Base-by-base conservation (phyloP, 2,113 vertebrate species). In the Zosterops lateralis region DNA sequence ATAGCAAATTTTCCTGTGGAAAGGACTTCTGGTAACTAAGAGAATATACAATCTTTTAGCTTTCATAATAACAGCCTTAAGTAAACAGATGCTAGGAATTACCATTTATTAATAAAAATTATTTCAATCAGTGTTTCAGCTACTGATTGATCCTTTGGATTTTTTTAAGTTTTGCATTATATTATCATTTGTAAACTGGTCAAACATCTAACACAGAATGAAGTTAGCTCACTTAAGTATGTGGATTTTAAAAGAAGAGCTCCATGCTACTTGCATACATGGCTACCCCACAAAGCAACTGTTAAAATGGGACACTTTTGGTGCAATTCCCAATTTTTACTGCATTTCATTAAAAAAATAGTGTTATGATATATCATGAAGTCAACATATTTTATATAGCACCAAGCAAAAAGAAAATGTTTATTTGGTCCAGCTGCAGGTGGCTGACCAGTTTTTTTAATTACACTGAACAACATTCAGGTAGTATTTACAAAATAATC, bases 301-400 rank as follows among this genome's bases (percentile, higher is more conserved):
- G 31, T 0, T 0, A n/a, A 84, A 82, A 3, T 14, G 10, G 12
- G 17, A 40, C 7, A 26, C 9, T 32, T 50, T 3, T 45, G 44
- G 17, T 17, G 8, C 10, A 29, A 31, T 32, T n/a, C 11, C 6
- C 17, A 36, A 29, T 7, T 70, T 73, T 11, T 16, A 65, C 20
- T 34, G 17, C 24, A 71, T 42, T 79, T 62, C 60, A 66, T 7
- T 29, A 4, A 10, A 54, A 81, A 89, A 72, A 36, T 1, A 3
- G 9, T 3, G 2, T 17, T 34, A 51, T 4, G 4, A 57, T 61
- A 40, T 10, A 57, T 16, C 9, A 51, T 12, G 50, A 93, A 83
- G 24, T 34, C 42, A 76, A 51, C 24, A 1, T 31, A 22, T 10
- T 78, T 81, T 44, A 74, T 16, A 19, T 3, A 89, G 36, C 20